Evolutionary conservation across 2,797 vertebrate species (phyloP), one percentile per base, ranked within the genome.

Genomic region (Coendou prehensilis): DNA sequence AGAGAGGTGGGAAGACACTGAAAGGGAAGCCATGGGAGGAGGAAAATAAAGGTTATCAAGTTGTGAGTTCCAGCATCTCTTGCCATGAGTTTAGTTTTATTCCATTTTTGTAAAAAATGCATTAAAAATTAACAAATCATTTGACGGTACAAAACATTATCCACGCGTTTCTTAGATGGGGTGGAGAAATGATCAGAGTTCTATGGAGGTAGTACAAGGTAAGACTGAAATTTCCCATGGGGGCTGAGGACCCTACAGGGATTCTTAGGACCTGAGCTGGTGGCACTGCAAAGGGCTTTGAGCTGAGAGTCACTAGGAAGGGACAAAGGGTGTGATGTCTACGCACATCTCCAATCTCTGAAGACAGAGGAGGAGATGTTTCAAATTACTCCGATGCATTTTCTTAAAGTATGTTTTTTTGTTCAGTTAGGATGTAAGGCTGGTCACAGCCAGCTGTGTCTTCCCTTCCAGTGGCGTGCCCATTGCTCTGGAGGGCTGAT

Each of bases 291-390:
- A 33, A 14, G 17, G 33, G 37, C 18, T 57, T 67, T n/a, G 15
- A 18, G 64, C 45, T 33, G 83, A 52, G 26, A 6, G 17, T n/a
- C 79, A 17, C 22, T 26, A 17, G 7, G 3, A 23, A 73, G 41
- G 45, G 4, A 41, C 67, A 69, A 26, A 33, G 47, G 50, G 57
- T 75, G 61, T 28, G 23, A 13, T 3, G 1, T 86, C 15, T 67
- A 6, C 11, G 56, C 11, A 52, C 54, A 9, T 61, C 73, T 52
- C 45, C 73, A 41, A 56, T 37, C 33, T 76, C 37, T 47, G 22
- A 37, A 2, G 8, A 1, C 1, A 1, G 20, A 52, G 20, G 18
- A 63, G 33, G 26, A 45, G 26, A 30, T 0, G 0, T 28, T 13
- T 18, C 13, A 73, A 59, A 30, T 37, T 15, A 23, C 59, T 67